These are phyloP conservation scores for Edolisoma coerulescens DNA, from an alignment of 2,113 vertebrate species.

Conservation along the genomic window DNA sequence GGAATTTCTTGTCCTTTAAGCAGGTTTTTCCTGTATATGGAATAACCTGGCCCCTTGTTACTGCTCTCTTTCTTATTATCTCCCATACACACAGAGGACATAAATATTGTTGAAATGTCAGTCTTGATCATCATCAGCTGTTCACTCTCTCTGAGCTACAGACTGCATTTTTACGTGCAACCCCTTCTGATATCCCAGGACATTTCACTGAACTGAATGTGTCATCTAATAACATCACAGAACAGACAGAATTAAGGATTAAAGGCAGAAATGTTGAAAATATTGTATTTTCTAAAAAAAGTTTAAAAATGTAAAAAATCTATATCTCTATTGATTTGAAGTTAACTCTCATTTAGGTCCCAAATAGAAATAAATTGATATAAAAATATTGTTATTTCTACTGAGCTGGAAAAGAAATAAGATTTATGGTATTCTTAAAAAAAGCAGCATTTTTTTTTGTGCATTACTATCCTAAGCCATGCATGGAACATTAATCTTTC, in stretches of 20 bases:
- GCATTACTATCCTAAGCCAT: neutral
- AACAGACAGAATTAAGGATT: neutral
- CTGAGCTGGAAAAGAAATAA: neutral
- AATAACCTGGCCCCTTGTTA: neutral
- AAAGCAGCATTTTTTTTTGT: neutral
- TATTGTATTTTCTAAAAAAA: neutral
- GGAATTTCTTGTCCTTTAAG: slow-evolving; percentile 15
- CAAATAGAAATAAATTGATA: neutral
- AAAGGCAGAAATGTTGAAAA: neutral
- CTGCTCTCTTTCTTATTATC: neutral
- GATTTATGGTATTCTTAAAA: neutral
- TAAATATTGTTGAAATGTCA: slow-evolving; percentile 44
- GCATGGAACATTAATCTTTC: neutral
- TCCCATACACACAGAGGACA: neutral
- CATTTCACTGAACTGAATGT: neutral
- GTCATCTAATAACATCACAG: neutral
- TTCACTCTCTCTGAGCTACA: neutral
- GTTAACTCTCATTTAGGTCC: neutral
- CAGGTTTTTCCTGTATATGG: slow-evolving; percentile 32
- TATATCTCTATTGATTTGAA: neutral
- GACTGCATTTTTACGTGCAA: neutral
- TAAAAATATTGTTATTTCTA: neutral
- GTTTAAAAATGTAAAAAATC: neutral
- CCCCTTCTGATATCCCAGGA: neutral
- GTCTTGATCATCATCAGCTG: slow-evolving; percentile 6